Evolutionary conservation across 2,797 vertebrate species (phyloP).

Genomic region (Coracias cyanogaster): DNA sequence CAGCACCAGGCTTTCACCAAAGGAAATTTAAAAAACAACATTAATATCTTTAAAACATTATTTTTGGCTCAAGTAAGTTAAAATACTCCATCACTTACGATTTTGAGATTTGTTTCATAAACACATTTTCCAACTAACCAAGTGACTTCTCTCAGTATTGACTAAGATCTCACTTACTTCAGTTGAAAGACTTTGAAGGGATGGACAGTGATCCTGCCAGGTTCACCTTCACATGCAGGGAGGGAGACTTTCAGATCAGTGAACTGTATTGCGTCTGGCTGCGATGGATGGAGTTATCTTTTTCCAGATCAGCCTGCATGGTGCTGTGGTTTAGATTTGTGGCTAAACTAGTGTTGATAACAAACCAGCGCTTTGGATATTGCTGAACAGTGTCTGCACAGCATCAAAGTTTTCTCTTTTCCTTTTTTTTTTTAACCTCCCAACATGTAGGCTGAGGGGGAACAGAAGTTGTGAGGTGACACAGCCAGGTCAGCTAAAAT

Average conservation of each 20-base stretch:
- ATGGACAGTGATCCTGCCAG: background rate
- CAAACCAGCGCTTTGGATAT: background rate
- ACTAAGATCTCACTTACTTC: background rate
- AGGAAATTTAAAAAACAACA: background rate
- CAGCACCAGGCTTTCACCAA: background rate
- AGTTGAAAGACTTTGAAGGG: background rate
- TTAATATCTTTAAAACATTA: background rate
- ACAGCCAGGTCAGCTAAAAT: background rate
- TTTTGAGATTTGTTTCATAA: background rate
- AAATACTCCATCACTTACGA: background rate
- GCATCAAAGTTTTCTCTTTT: background rate
- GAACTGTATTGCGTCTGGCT: background rate
- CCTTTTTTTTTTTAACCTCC: background rate
- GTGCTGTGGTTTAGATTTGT: background rate
- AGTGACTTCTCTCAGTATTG: background rate
- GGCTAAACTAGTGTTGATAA: background rate
- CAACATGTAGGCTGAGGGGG: background rate
- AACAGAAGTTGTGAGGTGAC: background rate
- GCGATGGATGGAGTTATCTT: background rate
- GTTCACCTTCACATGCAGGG: background rate
- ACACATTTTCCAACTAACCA: background rate
- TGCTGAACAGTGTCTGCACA: background rate
- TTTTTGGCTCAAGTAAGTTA: background rate
- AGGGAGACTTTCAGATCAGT: background rate
- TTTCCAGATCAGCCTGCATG: background rate